Percentiles rank a stretch among this genome's conserved stretches.
Conservation (phyloP, 2,888 invertebrate genomes). For the Drosophila parthenogenetica region DNA sequence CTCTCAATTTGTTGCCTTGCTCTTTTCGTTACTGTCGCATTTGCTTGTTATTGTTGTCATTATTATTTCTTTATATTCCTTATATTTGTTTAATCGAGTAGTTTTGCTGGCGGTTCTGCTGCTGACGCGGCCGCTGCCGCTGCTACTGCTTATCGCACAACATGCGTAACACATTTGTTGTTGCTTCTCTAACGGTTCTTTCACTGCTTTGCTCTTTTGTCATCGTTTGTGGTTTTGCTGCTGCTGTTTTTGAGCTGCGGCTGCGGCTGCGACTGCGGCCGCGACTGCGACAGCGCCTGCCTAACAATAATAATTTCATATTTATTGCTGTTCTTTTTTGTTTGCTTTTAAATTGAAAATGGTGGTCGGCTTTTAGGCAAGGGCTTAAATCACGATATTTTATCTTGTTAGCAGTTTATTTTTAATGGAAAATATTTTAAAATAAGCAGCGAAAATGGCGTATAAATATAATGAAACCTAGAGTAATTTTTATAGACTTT, state of each 20-base stretch:
- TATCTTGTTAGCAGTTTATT: not conserved
- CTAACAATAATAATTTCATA: constrained; percentile 36
- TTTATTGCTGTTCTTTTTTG: constrained; percentile 30
- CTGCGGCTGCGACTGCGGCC: constrained; percentile 4
- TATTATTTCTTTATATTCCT: constrained; percentile 11
- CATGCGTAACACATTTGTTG: constrained; percentile 59
- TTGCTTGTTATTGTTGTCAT: constrained; percentile 25
- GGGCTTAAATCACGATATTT: not conserved
- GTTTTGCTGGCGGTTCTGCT: not conserved
- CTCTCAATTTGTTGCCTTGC: constrained; percentile 28
- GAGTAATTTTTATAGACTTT: too few relatives aligned
- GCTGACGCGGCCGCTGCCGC: too few relatives aligned
- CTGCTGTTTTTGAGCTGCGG: constrained; percentile 3
- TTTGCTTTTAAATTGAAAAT: constrained; percentile 43
- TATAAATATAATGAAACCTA: too few relatives aligned
- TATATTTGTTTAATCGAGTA: constrained; percentile 6
- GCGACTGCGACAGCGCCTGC: constrained; percentile 18
- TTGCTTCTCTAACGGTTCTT: constrained; percentile 44
- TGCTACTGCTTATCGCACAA: constrained; percentile 28
- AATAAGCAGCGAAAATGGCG: too few relatives aligned
- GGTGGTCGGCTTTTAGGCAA: constrained; percentile 44
- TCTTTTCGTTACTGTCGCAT: constrained; percentile 25
- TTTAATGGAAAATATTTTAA: not conserved
- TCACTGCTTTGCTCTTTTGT: constrained; percentile 18
- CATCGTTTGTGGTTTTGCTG: constrained; percentile 28